These are phyloP conservation scores for Cyclargus thomasi DNA, from an alignment of 1,140 invertebrate species.

Conservation along the genomic window DNA sequence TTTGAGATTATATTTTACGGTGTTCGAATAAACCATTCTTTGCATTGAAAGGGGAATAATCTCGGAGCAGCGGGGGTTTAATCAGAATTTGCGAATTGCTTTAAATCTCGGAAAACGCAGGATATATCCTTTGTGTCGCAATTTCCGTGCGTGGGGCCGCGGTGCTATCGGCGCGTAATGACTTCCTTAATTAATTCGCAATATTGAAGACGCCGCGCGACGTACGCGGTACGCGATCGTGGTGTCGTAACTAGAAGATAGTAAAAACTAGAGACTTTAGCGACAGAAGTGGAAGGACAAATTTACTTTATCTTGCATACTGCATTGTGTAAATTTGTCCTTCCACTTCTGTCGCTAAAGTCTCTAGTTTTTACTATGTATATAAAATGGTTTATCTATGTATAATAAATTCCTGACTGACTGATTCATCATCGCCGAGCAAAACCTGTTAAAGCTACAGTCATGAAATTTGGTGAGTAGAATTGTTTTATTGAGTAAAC, in stretches of 20 bases:
- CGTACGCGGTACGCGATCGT: constrained; percentile 2
- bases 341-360: not conserved
- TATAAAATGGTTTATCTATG: too few species aligned
- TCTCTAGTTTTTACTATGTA: not conserved
- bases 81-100: constrained; percentile 72
- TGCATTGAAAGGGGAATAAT: constrained; percentile 71
- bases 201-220: constrained; percentile 43
- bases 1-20: constrained; percentile 66
- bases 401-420: too few species aligned
- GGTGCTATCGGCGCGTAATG: constrained; percentile 68
- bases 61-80: constrained; percentile 68
- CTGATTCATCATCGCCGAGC: too few species aligned
- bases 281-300: too few species aligned
- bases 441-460: too few species aligned
- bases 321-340: too few species aligned
- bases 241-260: not conserved
- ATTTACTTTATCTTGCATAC: too few species aligned
- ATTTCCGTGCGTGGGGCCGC: constrained; percentile 69
- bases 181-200: constrained; percentile 74
- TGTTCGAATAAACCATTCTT: constrained; percentile 72
- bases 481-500: too few species aligned
- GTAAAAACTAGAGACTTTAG: not conserved
- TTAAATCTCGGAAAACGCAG: constrained; percentile 73
- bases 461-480: too few species aligned
- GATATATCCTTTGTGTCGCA: constrained; percentile 69